Evolutionary conservation across 92 coral and sea anemone genomes (phyloP), one percentile per base, ranked within the genome.

Genomic region (Heliopora coerulea): DNA sequence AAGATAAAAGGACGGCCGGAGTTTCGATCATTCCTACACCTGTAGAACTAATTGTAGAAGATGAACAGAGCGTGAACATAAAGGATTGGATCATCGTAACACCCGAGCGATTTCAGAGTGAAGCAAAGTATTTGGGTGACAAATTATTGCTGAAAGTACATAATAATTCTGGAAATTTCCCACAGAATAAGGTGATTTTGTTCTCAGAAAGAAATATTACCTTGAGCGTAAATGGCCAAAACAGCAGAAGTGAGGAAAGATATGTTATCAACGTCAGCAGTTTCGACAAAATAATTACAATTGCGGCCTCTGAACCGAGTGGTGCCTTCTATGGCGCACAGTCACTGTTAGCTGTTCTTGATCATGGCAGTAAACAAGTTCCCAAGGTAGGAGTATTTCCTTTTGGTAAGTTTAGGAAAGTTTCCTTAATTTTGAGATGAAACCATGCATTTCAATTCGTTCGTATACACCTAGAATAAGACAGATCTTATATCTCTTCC

Each of bases 281-380:
- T 1, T 18, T 77, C 18, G 50, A 74, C 23, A 49, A 79, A 50
- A 48, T 17, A 34, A 68, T 91, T n/a, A 75, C 62, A 27, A 67
- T 91, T 12, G 61, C 79, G 17, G 97, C 96, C 18, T 42, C 72
- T 24, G 44, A 62, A 24, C 39, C 73, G 19, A 46, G 83, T 19
- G 97, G 96, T 0, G 91, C 85, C 42, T 91, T 91, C 74, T 84
- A 91, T 80, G 97, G 96, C 11, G 62, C 89, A 58, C 91, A 88
- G 86, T 82, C 97, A 18, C 85, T 91, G 6, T 65, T 91, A 27
- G 83, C 86, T 49, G 15, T 67, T 49, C 19, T 52, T 5, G 52
- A 67, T 49, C 14, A 42, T 23, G 59, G 48, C 52, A 49, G 28
- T 3, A 67, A 67, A 12, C 34, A 67, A 67, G 59, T 67, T 11